Evolutionary conservation across 2,888 invertebrate species (phyloP).

Genomic region (Pollenia griseotomentosa): DNA sequence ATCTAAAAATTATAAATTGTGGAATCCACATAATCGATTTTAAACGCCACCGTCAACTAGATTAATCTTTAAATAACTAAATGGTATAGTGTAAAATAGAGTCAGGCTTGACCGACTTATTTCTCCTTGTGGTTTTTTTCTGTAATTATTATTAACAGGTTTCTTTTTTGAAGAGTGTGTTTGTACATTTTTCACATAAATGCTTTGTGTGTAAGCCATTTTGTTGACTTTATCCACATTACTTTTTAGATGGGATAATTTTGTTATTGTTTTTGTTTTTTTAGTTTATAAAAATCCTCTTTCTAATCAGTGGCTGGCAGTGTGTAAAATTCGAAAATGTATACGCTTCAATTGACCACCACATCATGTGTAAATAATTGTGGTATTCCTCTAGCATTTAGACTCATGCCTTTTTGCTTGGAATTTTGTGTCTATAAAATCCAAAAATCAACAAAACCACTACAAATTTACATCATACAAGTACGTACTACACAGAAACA

Average conservation of each 20-base stretch:
- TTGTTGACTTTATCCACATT: conserved; percentile 14
- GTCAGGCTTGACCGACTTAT: too few relatives aligned
- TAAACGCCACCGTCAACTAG: too few relatives aligned
- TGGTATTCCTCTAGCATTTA: conserved; percentile 64
- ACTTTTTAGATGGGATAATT: background rate
- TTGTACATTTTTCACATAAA: background rate
- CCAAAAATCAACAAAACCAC: conserved; percentile 10
- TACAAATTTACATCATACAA: background rate
- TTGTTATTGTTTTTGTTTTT: conserved; percentile 16
- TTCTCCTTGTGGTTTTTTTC: too few relatives aligned
- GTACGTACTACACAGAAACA: background rate
- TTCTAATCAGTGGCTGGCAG: conserved; percentile 57
- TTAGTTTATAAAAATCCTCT: conserved; percentile 47
- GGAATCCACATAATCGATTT: too few relatives aligned
- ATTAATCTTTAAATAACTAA: too few relatives aligned
- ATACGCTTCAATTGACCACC: conserved; percentile 62
- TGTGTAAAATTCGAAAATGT: conserved; percentile 38
- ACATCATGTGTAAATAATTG: conserved; percentile 70
- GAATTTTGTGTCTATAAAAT: conserved; percentile 13
- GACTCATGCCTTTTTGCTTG: conserved; percentile 33
- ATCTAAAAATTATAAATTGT: too few relatives aligned
- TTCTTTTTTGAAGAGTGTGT: too few relatives aligned
- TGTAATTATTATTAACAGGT: too few relatives aligned
- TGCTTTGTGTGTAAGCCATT: conserved; percentile 32
- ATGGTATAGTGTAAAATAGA: too few relatives aligned